Evolutionary conservation across 2,888 invertebrate genomes (phyloP).

Genomic region (Plagodis dolabraria): DNA sequence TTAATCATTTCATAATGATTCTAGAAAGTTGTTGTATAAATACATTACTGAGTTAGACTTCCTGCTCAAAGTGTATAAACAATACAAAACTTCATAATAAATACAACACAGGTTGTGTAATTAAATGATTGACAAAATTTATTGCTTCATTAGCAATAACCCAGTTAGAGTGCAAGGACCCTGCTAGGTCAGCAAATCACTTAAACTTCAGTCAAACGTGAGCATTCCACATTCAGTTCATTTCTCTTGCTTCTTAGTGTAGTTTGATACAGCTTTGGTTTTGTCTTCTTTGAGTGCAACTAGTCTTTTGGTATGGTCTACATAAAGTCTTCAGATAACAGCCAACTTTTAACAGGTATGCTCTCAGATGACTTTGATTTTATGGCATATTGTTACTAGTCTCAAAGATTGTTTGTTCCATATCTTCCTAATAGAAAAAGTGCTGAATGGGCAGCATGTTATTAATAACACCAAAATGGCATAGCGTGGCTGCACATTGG

Average conservation of each 20-base stretch:
- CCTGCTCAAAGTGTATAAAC: background rate
- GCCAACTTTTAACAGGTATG: conserved; percentile 1
- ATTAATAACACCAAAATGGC: too few relatives aligned
- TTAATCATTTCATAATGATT: too few relatives aligned
- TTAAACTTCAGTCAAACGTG: background rate
- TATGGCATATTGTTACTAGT: too few relatives aligned
- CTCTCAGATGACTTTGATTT: background rate
- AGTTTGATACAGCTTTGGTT: background rate
- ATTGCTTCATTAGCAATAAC: conserved; percentile 16
- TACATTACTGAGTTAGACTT: too few relatives aligned
- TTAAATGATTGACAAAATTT: background rate
- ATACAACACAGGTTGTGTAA: background rate
- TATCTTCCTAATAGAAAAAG: too few relatives aligned
- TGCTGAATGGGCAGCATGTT: too few relatives aligned
- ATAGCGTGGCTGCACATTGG: too few relatives aligned
- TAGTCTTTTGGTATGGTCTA: background rate
- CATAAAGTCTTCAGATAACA: conserved; percentile 2
- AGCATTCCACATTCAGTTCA: too few relatives aligned
- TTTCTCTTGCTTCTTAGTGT: background rate
- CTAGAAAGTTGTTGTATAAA: too few relatives aligned
- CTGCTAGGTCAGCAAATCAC: background rate
- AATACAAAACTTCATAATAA: background rate
- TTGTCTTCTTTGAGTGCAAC: background rate
- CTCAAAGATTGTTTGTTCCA: too few relatives aligned
- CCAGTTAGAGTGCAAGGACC: conserved; percentile 10